Evolutionary conservation across 2,797 vertebrate species (phyloP).

Genomic region (Cyclura pinguis): DNA sequence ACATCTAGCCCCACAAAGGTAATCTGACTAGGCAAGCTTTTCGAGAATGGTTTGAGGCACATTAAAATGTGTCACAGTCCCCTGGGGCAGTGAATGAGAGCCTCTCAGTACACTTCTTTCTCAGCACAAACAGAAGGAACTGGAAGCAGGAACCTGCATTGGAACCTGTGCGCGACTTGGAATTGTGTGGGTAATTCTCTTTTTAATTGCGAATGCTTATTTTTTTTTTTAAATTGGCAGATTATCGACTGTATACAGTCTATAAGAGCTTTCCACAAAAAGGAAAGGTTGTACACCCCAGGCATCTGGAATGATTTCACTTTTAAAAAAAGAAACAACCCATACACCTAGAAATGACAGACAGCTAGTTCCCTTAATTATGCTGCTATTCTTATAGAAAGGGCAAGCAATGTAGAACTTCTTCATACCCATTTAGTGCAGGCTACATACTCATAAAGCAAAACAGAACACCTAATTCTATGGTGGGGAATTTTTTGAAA

Average conservation of each 20-base stretch:
- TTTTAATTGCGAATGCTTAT: slow-evolving; percentile 73
- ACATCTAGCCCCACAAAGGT: slow-evolving; percentile 13
- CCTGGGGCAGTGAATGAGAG: slow-evolving; percentile 39
- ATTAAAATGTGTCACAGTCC: slow-evolving; percentile 51
- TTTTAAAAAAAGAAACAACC: slow-evolving; percentile 49
- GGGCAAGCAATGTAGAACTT: slow-evolving; percentile 54
- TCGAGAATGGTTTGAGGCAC: slow-evolving; percentile 32
- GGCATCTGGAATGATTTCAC: slow-evolving; percentile 71
- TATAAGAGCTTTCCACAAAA: slow-evolving; percentile 77
- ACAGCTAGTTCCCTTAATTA: slow-evolving; percentile 73
- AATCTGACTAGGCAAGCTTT: accelerated
- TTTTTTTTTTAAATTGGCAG: slow-evolving; percentile 81
- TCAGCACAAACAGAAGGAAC: slow-evolving; percentile 45
- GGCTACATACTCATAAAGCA: slow-evolving; percentile 64
- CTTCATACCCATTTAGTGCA: slow-evolving; percentile 38
- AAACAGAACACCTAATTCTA: slow-evolving; percentile 44
- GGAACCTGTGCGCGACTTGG: slow-evolving; percentile 50
- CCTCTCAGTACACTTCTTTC: slow-evolving; percentile 31
- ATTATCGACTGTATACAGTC: slow-evolving; percentile 78
- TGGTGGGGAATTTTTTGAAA: not conserved
- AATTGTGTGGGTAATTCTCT: not conserved
- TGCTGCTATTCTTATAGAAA: slow-evolving; percentile 70
- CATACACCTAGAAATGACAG: slow-evolving; percentile 63
- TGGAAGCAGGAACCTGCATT: slow-evolving; percentile 55
- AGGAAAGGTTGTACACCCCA: slow-evolving; percentile 63